Conservation (phyloP, 2,888 invertebrate species). For the Taenaris catops region DNA sequence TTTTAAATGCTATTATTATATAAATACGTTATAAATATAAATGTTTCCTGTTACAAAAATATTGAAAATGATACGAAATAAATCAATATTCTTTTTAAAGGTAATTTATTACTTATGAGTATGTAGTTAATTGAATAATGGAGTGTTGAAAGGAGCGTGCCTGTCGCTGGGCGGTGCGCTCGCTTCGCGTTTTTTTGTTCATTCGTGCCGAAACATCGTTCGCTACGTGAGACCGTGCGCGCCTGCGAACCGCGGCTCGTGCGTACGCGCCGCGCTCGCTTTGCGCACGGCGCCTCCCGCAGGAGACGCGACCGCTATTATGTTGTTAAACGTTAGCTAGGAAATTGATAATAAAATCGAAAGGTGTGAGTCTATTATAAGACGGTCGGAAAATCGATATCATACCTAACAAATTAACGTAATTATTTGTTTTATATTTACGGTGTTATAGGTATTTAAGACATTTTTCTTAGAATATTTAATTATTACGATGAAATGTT, state of each 20-base stretch:
- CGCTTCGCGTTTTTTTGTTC: conserved; percentile 66
- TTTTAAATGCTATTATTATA: conserved; percentile 81
- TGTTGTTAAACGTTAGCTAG: conserved; percentile 79
- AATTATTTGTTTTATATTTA: conserved; percentile 80
- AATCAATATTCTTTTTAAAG: conserved; percentile 79
- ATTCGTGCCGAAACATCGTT: conserved; percentile 64
- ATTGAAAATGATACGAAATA: conserved; percentile 79
- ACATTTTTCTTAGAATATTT: conserved; percentile 80
- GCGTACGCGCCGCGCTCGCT: conserved; percentile 27
- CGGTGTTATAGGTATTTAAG: conserved; percentile 80
- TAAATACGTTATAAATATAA: conserved; percentile 81
- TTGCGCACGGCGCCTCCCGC: conserved; percentile 48
- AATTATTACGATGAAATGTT: conserved; percentile 77
- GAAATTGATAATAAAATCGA: conserved; percentile 79
- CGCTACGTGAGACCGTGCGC: conserved; percentile 41
- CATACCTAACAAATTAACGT: conserved; percentile 80
- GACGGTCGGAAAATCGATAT: conserved; percentile 76
- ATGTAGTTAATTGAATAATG: conserved; percentile 78
- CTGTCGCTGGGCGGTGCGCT: conserved; percentile 59
- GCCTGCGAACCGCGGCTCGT: conserved; percentile 22
- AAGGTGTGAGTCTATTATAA: conserved; percentile 70
- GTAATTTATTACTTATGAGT: conserved; percentile 79
- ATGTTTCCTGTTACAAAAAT: conserved; percentile 81
- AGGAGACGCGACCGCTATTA: conserved; percentile 71
- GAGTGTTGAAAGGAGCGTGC: conserved; percentile 69